A percentile compares a stretch with the other conserved stretches of the same genome.
phyloP scores from a whole-genome alignment of 1,140 invertebrate genomes.

The Chrysopa pallens region DNA sequence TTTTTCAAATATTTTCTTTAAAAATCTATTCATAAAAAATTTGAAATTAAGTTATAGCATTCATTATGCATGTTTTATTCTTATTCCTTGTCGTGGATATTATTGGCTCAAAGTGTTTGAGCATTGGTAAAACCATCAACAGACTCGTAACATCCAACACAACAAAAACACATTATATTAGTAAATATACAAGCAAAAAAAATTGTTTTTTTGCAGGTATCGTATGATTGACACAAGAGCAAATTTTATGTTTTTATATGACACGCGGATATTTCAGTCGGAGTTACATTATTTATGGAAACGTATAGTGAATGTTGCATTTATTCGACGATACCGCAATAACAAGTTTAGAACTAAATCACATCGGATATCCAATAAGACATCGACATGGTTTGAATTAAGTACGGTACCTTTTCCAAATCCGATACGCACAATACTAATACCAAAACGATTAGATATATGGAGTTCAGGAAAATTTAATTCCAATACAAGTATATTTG shows the following conservation, averaged over 20 bases:
- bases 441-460: conserved; percentile 37
- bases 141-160: no score
- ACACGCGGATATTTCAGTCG: conserved; percentile 39
- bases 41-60: no score
- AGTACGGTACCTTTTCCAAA: conserved; percentile 51
- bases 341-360: conserved; percentile 16
- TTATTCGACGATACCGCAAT: conserved; percentile 34
- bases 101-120: no score
- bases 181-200: no score
- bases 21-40: no score
- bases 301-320: conserved; percentile 53
- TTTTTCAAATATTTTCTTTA: no score
- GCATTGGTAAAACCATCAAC: no score
- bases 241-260: conserved; percentile 48
- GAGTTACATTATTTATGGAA: conserved; percentile 59
- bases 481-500: conserved; percentile 26
- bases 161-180: no score
- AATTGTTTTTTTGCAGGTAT: conserved; percentile 27
- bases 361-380: conserved; percentile 12
- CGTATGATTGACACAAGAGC: conserved; percentile 46
- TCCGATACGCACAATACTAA: conserved; percentile 25
- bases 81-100: no score
- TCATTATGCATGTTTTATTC: no score
- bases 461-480: conserved; percentile 39
- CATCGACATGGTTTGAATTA: conserved; percentile 40